Conservation (phyloP, 2,888 invertebrate species). For the Tridacna crocea region DNA sequence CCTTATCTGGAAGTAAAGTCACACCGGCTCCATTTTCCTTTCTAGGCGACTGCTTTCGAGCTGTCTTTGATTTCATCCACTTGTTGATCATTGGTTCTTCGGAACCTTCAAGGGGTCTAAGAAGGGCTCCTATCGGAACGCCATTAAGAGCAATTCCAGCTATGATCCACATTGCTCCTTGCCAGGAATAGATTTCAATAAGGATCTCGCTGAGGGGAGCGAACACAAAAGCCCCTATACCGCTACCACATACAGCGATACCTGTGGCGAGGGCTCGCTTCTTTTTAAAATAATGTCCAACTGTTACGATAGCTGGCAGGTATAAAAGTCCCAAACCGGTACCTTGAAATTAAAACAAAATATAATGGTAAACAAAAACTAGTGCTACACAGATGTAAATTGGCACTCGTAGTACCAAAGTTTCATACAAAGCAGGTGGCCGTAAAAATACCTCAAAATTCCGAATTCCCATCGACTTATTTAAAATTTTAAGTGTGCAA, state of each 20-base stretch:
- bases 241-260: constrained; percentile 97
- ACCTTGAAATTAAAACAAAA: constrained; percentile 86
- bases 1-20: constrained; percentile 6
- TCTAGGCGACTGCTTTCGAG: neutral
- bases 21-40: neutral
- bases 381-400: no score
- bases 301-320: constrained; percentile 97
- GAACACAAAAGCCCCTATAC: constrained; percentile 95
- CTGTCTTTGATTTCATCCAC: neutral
- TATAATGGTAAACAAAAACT: no score
- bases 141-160: constrained; percentile 93
- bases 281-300: constrained; percentile 98
- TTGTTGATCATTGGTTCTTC: constrained; percentile 11
- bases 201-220: constrained; percentile 91
- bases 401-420: no score
- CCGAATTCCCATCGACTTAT: no score
- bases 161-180: constrained; percentile 90
- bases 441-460: no score
- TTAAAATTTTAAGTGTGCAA: no score
- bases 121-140: constrained; percentile 90
- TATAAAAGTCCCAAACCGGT: constrained; percentile 97
- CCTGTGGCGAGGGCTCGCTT: constrained; percentile 97
- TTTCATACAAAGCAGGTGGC: no score
- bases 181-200: constrained; percentile 89
- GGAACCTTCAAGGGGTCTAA: constrained; percentile 89